Evolutionary conservation across 2,797 vertebrate genomes (phyloP).

Genomic region (Microtus agrestis): DNA sequence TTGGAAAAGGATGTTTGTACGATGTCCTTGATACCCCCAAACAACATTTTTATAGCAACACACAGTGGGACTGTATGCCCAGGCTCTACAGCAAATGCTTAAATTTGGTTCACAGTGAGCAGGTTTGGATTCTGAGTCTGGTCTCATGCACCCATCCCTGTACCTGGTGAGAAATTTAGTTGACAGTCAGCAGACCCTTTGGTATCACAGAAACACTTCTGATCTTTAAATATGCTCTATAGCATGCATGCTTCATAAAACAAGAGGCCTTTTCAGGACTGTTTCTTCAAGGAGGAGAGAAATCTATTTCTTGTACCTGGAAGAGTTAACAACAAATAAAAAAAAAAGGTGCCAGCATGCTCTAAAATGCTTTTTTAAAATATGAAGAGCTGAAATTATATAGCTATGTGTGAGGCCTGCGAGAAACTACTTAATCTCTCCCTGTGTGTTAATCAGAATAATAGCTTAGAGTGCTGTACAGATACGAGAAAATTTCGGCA

Average conservation of each 20-base stretch:
- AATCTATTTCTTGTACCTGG: constrained; percentile 23
- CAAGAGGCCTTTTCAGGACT: background rate
- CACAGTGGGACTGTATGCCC: background rate
- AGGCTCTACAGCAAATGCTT: background rate
- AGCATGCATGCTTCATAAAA: constrained; percentile 52
- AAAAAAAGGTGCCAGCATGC: background rate
- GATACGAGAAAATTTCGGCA: constrained; percentile 9
- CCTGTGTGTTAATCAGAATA: constrained; percentile 9
- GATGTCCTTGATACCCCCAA: background rate
- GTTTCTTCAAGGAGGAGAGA: background rate
- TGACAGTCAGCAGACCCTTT: background rate
- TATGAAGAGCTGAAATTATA: constrained; percentile 8
- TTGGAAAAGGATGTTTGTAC: background rate
- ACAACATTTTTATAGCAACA: constrained; percentile 34
- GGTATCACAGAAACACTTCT: constrained; percentile 31
- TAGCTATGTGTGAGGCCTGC: constrained; percentile 19
- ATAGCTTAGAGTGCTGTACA: background rate
- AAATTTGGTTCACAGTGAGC: constrained; percentile 16
- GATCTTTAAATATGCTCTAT: constrained; percentile 25
- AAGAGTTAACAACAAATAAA: constrained; percentile 20
- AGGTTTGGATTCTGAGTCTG: constrained; percentile 59
- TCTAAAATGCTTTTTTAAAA: constrained; percentile 13
- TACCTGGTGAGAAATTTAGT: constrained; percentile 58
- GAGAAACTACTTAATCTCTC: constrained; percentile 44
- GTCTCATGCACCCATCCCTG: background rate